phyloP scores from a whole-genome alignment of 2,113 vertebrate genomes.

The Sylvietta virens region DNA sequence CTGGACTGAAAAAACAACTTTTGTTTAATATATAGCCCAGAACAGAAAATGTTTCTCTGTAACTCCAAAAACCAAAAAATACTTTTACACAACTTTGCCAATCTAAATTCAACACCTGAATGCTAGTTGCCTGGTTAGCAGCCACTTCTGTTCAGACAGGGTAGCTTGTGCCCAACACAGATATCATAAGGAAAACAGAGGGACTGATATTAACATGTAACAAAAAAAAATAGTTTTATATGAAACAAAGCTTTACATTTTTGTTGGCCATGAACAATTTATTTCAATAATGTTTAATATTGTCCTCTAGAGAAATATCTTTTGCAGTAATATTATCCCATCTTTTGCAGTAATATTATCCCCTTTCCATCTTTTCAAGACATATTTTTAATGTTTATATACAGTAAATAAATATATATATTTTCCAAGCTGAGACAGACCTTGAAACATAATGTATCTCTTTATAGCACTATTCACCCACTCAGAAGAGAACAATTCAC shows the following conservation, averaged over 20 bases:
- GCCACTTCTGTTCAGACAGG: not conserved
- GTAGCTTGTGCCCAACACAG: not conserved
- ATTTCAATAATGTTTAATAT: constrained; percentile 12
- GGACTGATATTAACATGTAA: fast-evolving
- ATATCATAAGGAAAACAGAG: fast-evolving
- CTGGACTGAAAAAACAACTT: not conserved
- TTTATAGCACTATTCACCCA: constrained; percentile 73
- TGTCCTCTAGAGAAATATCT: constrained; percentile 53
- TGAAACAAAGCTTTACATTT: not conserved
- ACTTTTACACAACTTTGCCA: not conserved
- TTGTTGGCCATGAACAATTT: not conserved
- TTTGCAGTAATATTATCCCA: constrained; percentile 9
- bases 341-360: constrained; percentile 20
- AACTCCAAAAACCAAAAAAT: not conserved
- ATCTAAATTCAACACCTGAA: not conserved
- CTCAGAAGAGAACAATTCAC: constrained; percentile 72
- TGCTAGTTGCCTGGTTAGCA: not conserved
- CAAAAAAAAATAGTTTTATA: not conserved
- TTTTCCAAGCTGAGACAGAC: constrained; percentile 71
- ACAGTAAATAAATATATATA: constrained; percentile 55
- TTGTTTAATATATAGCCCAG: not conserved
- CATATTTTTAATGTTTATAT: constrained; percentile 66
- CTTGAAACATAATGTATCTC: constrained; percentile 74
- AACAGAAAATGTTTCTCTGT: not conserved
- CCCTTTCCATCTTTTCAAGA: constrained; percentile 32